These are phyloP conservation scores for Ectropis crepuscularia DNA, from an alignment of 2,888 invertebrate genomes.

Conservation along the genomic window DNA sequence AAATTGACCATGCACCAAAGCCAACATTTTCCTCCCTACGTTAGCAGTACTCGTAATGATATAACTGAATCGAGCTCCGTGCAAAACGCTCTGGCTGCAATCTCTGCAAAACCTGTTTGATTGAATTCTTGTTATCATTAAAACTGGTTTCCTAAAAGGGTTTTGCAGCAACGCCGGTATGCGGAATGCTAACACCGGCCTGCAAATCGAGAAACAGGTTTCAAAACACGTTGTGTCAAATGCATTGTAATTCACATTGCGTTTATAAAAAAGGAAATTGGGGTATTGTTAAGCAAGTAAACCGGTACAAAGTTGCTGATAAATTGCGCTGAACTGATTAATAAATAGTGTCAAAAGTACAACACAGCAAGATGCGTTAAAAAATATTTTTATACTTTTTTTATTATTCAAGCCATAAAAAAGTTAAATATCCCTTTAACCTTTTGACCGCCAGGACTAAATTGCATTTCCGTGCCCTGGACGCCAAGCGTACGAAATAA, in stretches of 20 bases:
- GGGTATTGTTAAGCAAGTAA: no score
- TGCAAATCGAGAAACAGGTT: conserved; percentile 66
- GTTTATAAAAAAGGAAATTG: no score
- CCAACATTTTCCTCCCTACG: conserved; percentile 42
- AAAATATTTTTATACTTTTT: no score
- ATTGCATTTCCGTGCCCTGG: no score
- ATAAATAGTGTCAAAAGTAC: no score
- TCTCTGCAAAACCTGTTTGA: conserved; percentile 46
- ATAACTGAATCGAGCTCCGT: conserved; percentile 51
- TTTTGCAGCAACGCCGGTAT: conserved; percentile 68
- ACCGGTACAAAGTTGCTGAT: background rate
- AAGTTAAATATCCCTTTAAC: no score
- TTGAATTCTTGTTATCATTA: conserved; percentile 37
- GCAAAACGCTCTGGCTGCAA: conserved; percentile 45
- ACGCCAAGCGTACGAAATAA: no score
- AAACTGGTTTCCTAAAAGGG: conserved; percentile 58
- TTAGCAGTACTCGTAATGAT: conserved; percentile 33
- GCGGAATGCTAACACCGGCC: conserved; percentile 73
- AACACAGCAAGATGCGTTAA: no score
- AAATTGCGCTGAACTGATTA: background rate
- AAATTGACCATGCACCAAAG: no score
- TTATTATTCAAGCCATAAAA: no score
- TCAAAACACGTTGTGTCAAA: conserved; percentile 48
- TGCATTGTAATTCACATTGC: conserved; percentile 16
- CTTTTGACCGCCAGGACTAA: no score